These are phyloP conservation scores for Micropterix aruncella DNA, from an alignment of 2,888 invertebrate species.

Conservation along the genomic window DNA sequence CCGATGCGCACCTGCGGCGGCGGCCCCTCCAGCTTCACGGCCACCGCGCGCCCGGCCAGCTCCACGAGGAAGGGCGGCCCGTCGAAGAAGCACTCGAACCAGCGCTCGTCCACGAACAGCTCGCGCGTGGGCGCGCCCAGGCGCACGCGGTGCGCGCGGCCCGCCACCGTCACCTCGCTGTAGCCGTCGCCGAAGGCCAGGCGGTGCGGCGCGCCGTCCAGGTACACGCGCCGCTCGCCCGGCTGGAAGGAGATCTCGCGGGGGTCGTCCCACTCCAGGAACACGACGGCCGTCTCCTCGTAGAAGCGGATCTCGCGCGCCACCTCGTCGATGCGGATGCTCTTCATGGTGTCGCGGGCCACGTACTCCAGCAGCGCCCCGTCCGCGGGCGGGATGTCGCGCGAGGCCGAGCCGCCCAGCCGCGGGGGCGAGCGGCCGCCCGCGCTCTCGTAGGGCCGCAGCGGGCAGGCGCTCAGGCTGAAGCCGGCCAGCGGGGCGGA, in stretches of 20 bases:
- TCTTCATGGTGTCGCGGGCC: constrained; percentile 54
- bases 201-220: constrained; percentile 57
- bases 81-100: constrained; percentile 88
- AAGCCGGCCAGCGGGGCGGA: constrained; percentile 27
- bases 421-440: constrained; percentile 25
- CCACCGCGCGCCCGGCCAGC: constrained; percentile 62
- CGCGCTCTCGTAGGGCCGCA: constrained; percentile 21
- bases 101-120: constrained; percentile 74
- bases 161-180: constrained; percentile 58
- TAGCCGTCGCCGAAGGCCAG: constrained; percentile 54
- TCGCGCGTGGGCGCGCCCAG: constrained; percentile 90
- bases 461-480: constrained; percentile 25
- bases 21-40: constrained; percentile 76
- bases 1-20: constrained; percentile 91
- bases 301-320: constrained; percentile 77
- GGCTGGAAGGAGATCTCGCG: constrained; percentile 73
- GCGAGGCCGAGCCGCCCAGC: constrained; percentile 24
- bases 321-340: constrained; percentile 69
- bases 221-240: constrained; percentile 63
- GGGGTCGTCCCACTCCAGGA: constrained; percentile 77
- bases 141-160: constrained; percentile 60
- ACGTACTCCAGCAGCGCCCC: constrained; percentile 28
- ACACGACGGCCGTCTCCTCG: constrained; percentile 69
- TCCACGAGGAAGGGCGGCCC: constrained; percentile 73
- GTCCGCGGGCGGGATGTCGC: constrained; percentile 26